Evolutionary conservation across 2,888 invertebrate genomes (phyloP), one percentile per base, ranked within the genome.

Genomic region (Neoascia interrupta): DNA sequence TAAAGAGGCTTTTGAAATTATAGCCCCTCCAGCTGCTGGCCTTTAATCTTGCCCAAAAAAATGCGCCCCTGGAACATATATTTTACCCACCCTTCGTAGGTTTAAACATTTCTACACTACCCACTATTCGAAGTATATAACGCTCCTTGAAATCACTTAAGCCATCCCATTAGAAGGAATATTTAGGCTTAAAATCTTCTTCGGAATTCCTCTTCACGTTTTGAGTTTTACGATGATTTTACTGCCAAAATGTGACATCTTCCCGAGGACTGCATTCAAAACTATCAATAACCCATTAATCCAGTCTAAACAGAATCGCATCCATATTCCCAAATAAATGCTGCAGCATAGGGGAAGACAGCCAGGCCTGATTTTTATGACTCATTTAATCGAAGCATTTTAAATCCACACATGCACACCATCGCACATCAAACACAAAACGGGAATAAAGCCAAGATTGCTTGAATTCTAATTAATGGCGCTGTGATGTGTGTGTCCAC

Each of bases 391-490:
- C 45, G 47, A 41, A 64, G n/a, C n/a, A 75, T 63, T 72, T 60
- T 15, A 70, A 70, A 70, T 34, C 10, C 5, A 3, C 49, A 51
- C 11, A 70, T 34, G 31, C 5, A 3, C 49, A 51, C 11, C 54
- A n/a, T n/a, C n/a, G n/a, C n/a, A n/a, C n/a, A n/a, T n/a, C n/a
- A n/a, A n/a, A n/a, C n/a, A n/a, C n/a, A n/a, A n/a, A n/a, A n/a
- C n/a, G n/a, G n/a, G n/a, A n/a, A n/a, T n/a, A n/a, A n/a, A n/a
- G n/a, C n/a, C n/a, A n/a, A n/a, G n/a, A n/a, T 51, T 45, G 56
- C 49, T 51, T 64, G 58, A 66, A 60, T 74, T 74, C 54, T 61
- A 68, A 74, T 68, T 74, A 41, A 68, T 68, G 61, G 54, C 47
- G 60, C 41, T 31, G 19, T 43, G 47, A 36, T 64, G 64, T 64